Conservation (phyloP, 2,113 vertebrate genomes). For the Ariopsis seemanni region DNA sequence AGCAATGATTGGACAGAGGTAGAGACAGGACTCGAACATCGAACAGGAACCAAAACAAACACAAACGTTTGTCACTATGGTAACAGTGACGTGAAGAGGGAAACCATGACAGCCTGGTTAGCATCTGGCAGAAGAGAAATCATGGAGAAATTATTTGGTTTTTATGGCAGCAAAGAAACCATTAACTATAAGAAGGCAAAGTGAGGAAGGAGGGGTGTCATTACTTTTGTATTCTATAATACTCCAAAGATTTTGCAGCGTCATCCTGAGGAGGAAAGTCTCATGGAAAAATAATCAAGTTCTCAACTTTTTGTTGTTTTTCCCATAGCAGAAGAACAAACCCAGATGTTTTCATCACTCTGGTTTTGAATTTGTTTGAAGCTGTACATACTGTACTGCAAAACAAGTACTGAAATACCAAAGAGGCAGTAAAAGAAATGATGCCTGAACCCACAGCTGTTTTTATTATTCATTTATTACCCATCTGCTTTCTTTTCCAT, state of each 20-base stretch:
- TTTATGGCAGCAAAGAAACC: not conserved
- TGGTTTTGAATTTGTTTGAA: not conserved
- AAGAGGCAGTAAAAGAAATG: not conserved
- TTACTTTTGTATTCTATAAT: no score
- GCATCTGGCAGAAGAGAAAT: slow-evolving; percentile 5
- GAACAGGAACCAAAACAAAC: not conserved
- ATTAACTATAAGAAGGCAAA: not conserved
- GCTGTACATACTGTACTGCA: not conserved
- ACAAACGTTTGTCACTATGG: not conserved
- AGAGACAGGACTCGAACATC: not conserved
- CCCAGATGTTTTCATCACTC: not conserved
- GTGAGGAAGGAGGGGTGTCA: no score
- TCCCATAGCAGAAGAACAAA: not conserved
- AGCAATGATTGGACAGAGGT: not conserved
- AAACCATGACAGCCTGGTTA: not conserved
- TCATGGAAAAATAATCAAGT: not conserved
- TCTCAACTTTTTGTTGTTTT: not conserved
- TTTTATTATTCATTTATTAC: not conserved
- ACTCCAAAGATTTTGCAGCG: not conserved
- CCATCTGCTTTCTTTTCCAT: not conserved
- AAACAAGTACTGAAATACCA: not conserved
- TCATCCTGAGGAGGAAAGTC: not conserved
- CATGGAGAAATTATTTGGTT: not conserved
- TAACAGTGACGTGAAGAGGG: not conserved
- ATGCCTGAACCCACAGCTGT: not conserved